Evolutionary conservation across 1,140 invertebrate genomes (phyloP).

Genomic region (Anthonomus grandis): DNA sequence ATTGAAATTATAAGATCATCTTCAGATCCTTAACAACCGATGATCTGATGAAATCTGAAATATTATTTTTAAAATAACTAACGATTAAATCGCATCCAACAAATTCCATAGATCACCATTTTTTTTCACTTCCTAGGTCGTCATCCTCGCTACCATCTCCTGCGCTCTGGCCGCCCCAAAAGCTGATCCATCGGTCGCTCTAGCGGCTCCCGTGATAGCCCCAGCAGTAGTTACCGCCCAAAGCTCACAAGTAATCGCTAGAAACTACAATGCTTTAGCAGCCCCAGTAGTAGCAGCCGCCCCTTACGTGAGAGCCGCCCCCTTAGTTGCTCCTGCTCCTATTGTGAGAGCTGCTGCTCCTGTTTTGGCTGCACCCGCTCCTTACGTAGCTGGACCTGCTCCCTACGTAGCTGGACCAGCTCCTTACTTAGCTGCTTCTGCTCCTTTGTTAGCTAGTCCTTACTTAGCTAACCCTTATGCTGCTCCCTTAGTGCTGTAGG

Average conservation of each 20-base stretch:
- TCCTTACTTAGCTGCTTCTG: conserved; percentile 37
- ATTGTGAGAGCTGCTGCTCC: conserved; percentile 35
- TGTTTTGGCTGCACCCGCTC: conserved; percentile 2
- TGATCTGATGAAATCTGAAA: too few species aligned
- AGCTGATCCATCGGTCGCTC: conserved; percentile 9
- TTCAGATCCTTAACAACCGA: neutral
- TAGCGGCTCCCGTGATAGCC: conserved; percentile 39
- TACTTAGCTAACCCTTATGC: conserved; percentile 3
- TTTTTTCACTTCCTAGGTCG: conserved; percentile 17
- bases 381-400: conserved; percentile 37
- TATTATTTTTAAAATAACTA: neutral
- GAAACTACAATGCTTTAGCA: conserved; percentile 59
- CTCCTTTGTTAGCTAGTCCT: conserved; percentile 48
- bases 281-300: conserved; percentile 43
- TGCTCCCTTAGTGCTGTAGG: conserved; percentile 16
- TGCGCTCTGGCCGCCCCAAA: conserved; percentile 52
- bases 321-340: conserved; percentile 44
- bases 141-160: conserved; percentile 48
- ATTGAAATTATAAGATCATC: neutral
- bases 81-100: neutral
- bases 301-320: conserved; percentile 41
- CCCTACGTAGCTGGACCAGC: conserved; percentile 24
- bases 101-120: neutral
- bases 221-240: conserved; percentile 59
- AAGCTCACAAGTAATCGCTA: conserved; percentile 61